Percentiles rank a stretch among this genome's conserved stretches.
Conservation (phyloP, 2,113 vertebrate species). For the Anoplopoma fimbria region DNA sequence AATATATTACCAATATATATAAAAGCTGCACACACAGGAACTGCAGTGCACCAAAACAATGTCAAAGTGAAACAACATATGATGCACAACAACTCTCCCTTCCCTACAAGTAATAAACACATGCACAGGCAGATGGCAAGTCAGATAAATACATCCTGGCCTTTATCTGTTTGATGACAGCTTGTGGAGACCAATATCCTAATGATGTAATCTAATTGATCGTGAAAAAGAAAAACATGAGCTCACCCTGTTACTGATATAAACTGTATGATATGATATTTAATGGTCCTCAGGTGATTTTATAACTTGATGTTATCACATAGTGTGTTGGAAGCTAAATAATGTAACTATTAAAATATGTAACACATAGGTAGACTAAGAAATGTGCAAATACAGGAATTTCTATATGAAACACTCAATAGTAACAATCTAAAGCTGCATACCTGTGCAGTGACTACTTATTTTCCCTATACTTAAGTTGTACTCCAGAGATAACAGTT, state of each 20-base stretch:
- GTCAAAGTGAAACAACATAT: slow-evolving; percentile 6
- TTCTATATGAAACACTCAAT: background rate
- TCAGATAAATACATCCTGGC: background rate
- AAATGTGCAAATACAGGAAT: background rate
- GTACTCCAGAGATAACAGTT: background rate
- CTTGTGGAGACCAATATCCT: background rate
- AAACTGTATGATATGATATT: background rate
- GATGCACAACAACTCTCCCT: background rate
- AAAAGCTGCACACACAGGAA: background rate
- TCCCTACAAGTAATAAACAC: background rate
- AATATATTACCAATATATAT: background rate
- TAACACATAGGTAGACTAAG: background rate
- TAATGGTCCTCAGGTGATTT: background rate
- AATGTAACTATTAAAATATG: background rate
- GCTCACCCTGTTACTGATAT: background rate
- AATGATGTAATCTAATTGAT: background rate
- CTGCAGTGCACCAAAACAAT: background rate
- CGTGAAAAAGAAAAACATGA: background rate
- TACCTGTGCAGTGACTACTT: background rate
- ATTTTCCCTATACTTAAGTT: background rate
- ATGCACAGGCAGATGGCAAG: slow-evolving; percentile 1
- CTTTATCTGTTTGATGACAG: background rate
- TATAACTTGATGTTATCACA: background rate
- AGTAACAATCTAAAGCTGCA: background rate
- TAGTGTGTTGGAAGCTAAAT: background rate